Base-by-base conservation (phyloP, 2,888 invertebrate genomes). In the Thecocarcelia acutangulata region DNA sequence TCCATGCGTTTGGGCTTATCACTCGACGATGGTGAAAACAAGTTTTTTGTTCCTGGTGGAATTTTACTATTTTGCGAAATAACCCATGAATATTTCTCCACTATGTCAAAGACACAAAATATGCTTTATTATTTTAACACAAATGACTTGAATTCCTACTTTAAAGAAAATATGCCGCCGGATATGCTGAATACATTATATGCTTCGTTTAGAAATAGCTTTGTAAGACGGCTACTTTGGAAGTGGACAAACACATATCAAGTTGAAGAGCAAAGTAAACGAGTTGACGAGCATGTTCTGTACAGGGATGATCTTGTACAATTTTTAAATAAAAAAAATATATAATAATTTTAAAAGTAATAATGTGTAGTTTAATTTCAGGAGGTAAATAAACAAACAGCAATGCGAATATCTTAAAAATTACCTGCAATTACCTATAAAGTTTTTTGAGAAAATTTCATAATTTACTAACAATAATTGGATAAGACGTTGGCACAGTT, bases 1-100 rank as follows among this genome's bases (percentile, higher is more conserved):
- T 87, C 88, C 5, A 85, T 83, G 2, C 86, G 91, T 0, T 86
- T 89, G 2, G 91, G 91, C 0, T 86, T 87, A 63, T 83, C 87
- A 2, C 83, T 91, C n/a, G 86, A 88, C 11, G 83, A 84, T n/a
- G 79, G n/a, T 50, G 84, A 70, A 63, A 84, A 76, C 13, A 88
- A 89, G 37, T 91, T 90, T 84, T 90, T 89, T 85, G 89, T 90
- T 24, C 91, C 91, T 4, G 90, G 90, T 13, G 91, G 91, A 37
- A 85, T 91, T 33, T 79, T 91, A 11, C 82, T 91, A 9, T 87
- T 90, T 50, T 89, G 90, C 72, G 90, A 90, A 61, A 86, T 89
- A 9, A 86, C 84, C 21, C 81, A 85, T 8, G 84, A 86, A 6
- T 88, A 86, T 64, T 83, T 87, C 1, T 86, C 88, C 0, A 85